Evolutionary conservation across 2,113 vertebrate species (phyloP).

Genomic region (Rhineura floridana): DNA sequence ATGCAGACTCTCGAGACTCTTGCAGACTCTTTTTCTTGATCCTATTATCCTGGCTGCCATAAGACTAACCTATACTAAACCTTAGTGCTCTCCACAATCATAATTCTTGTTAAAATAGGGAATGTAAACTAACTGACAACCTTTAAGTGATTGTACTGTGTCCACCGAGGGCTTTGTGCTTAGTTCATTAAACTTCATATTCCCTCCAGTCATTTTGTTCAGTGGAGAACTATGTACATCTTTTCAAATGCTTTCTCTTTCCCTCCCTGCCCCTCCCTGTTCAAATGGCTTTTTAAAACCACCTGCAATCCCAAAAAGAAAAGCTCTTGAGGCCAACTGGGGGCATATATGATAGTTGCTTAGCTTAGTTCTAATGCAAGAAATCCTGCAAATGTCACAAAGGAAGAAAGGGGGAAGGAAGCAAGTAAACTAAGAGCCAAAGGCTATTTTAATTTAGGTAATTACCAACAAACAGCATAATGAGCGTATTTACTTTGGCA

Average conservation of each 20-base stretch:
- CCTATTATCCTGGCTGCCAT: not conserved
- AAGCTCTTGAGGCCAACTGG: constrained; percentile 16
- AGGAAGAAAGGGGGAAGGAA: constrained; percentile 13
- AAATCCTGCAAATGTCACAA: constrained; percentile 28
- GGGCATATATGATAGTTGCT: constrained; percentile 19
- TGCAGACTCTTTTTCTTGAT: too few species aligned
- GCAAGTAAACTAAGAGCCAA: constrained; percentile 24
- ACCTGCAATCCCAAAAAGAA: not conserved
- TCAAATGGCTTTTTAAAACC: constrained; percentile 4
- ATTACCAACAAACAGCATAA: constrained; percentile 28
- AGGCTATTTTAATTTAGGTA: constrained; percentile 27
- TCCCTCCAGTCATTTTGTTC: not conserved
- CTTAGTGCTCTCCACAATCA: not conserved
- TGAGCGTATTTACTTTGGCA: constrained; percentile 40
- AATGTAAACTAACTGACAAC: not conserved
- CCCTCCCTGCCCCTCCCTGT: not conserved
- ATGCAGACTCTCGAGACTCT: too few species aligned
- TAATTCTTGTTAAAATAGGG: not conserved
- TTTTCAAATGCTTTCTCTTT: not conserved
- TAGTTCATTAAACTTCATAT: not conserved
- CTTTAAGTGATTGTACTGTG: not conserved
- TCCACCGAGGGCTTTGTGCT: not conserved
- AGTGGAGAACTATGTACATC: not conserved
- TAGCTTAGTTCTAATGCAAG: constrained; percentile 13
- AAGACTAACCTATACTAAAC: not conserved